Conservation (phyloP, 2,888 invertebrate genomes). For the Drosophila acutilabella region DNA sequence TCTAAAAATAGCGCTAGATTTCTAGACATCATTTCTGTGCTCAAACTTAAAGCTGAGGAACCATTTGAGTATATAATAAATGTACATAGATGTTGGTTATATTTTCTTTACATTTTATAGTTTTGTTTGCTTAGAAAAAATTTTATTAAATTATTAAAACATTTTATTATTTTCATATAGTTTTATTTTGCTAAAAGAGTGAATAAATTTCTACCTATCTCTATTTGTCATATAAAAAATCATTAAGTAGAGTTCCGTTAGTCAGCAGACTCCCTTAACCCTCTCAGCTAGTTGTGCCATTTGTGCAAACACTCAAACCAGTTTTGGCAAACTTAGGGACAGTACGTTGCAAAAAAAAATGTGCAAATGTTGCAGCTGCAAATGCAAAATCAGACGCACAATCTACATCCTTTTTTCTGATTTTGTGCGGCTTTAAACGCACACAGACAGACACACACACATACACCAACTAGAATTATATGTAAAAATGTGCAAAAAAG, state of each 20-base stretch:
- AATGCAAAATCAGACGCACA: slow-evolving; percentile 22
- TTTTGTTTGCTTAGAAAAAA: no score
- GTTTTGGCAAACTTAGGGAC: slow-evolving; percentile 11
- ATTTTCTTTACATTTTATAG: no score
- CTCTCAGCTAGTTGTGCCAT: slow-evolving; percentile 8
- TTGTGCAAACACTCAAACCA: slow-evolving; percentile 33
- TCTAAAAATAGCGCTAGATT: no score
- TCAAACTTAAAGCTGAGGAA: no score
- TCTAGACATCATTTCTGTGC: no score
- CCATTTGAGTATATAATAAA: no score
- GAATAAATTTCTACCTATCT: no score
- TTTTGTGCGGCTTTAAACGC: slow-evolving; percentile 20
- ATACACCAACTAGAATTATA: slow-evolving; percentile 15
- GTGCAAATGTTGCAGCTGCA: slow-evolving; percentile 32
- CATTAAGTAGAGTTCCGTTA: slow-evolving; percentile 40
- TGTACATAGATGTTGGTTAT: no score
- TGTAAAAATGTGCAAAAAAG: slow-evolving; percentile 28
- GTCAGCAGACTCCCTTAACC: slow-evolving; percentile 8
- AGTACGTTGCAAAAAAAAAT: slow-evolving; percentile 14
- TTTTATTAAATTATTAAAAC: no score
- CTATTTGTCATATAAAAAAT: slow-evolving; percentile 20
- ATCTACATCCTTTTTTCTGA: slow-evolving; percentile 21
- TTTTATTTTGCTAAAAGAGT: no score
- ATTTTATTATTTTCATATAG: no score
- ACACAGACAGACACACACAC: background rate